These are phyloP conservation scores for Drosophila funebris DNA, from an alignment of 1,140 invertebrate species.

Conservation along the genomic window DNA sequence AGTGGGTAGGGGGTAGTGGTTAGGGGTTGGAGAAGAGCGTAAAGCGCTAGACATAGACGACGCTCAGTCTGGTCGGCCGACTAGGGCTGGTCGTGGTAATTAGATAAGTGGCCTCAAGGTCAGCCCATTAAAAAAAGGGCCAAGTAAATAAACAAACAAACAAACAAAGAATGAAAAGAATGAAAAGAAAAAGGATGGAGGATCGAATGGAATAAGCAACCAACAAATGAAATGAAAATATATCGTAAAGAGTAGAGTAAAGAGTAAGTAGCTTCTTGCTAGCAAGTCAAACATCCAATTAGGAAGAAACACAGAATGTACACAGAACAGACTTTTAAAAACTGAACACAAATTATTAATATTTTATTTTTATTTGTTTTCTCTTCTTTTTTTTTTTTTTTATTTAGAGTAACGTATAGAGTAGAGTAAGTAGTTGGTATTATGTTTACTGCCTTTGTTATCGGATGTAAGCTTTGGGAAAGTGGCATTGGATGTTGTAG, in stretches of 20 bases:
- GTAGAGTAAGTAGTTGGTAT: conserved; percentile 66
- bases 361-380: conserved; percentile 3
- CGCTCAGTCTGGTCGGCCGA: conserved; percentile 64
- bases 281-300: conserved; percentile 81
- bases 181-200: conserved; percentile 24
- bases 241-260: conserved; percentile 39
- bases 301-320: conserved; percentile 69
- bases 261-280: conserved; percentile 62
- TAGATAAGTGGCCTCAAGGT: conserved; percentile 80
- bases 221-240: conserved; percentile 46
- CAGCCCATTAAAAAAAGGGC: conserved; percentile 65
- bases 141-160: conserved; percentile 57
- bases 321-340: conserved; percentile 60
- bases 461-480: conserved; percentile 54
- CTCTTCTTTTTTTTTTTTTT: conserved; percentile 20
- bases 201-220: conserved; percentile 43
- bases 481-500: conserved; percentile 1
- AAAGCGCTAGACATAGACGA: conserved; percentile 20
- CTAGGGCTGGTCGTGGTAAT: conserved; percentile 59
- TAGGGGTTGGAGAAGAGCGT: not conserved
- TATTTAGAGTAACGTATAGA: conserved; percentile 46
- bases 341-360: conserved; percentile 56
- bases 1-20: not conserved
- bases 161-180: conserved; percentile 33
- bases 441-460: conserved; percentile 56